These are phyloP conservation scores for Neotoma lepida DNA, from an alignment of 2,113 vertebrate genomes.

Conservation along the genomic window DNA sequence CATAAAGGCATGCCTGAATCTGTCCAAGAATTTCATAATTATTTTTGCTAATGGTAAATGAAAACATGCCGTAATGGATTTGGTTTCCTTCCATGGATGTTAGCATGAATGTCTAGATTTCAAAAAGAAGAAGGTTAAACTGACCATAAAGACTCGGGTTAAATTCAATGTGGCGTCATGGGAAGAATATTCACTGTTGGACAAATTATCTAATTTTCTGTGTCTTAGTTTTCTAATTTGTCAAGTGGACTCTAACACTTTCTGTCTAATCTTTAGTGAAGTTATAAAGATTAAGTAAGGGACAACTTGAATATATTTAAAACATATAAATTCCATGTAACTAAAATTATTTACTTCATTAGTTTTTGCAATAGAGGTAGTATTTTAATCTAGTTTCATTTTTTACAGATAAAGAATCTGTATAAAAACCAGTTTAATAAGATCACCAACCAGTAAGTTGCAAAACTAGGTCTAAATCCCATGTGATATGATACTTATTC, in stretches of 20 bases:
- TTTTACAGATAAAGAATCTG: slow-evolving; percentile 30
- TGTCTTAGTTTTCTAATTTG: not conserved
- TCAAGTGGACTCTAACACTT: not conserved
- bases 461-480: not conserved
- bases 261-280: not conserved
- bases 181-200: not conserved
- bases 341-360: not conserved
- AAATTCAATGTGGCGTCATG: slow-evolving; percentile 5
- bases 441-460: not conserved
- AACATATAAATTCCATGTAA: not conserved
- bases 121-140: slow-evolving; percentile 43
- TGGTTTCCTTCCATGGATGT: slow-evolving; percentile 49
- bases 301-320: not conserved
- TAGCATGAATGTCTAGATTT: slow-evolving; percentile 47
- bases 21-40: slow-evolving; percentile 55
- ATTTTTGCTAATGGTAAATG: slow-evolving; percentile 63
- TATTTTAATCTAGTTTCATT: not conserved
- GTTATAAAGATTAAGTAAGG: not conserved
- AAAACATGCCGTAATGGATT: slow-evolving; percentile 36
- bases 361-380: not conserved
- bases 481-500: not conserved
- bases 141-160: not conserved
- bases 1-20: slow-evolving; percentile 43
- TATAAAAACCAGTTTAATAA: slow-evolving; percentile 14
- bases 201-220: slow-evolving; percentile 29